Percentiles rank a stretch among this genome's conserved stretches.
phyloP scores from a whole-genome alignment of 2,113 vertebrate species.

The Psilopsiagon aymara region DNA sequence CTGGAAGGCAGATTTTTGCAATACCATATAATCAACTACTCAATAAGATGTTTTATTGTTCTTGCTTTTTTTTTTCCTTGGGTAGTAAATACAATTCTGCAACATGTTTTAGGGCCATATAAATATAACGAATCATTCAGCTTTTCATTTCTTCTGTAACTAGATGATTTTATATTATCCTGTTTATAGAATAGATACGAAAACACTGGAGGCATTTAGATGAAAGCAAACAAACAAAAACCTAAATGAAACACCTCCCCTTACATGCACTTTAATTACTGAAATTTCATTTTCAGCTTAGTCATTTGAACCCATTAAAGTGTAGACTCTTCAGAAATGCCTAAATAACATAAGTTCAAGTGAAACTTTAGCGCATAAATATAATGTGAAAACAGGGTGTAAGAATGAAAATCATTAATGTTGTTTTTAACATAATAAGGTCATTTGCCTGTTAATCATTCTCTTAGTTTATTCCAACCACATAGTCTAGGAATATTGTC shows the following conservation, averaged over 20 bases:
- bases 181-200: conserved; percentile 53
- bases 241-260: conserved; percentile 61
- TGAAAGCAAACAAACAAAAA: conserved; percentile 69
- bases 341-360: not conserved
- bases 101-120: conserved; percentile 53
- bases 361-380: not conserved
- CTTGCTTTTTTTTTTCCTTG: not conserved
- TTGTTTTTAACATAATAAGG: not conserved
- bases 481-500: not conserved
- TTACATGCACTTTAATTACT: conserved; percentile 50
- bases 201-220: conserved; percentile 61
- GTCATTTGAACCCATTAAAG: conserved; percentile 45
- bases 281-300: conserved; percentile 51
- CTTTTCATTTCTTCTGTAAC: conserved; percentile 61
- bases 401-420: not conserved
- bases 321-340: conserved; percentile 23
- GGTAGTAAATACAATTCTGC: conserved; percentile 58
- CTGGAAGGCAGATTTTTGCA: conserved; percentile 73
- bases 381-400: not conserved
- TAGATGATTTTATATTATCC: conserved; percentile 62
- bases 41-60: conserved; percentile 61
- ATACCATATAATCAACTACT: conserved; percentile 64
- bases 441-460: not conserved
- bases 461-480: not conserved
- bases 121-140: conserved; percentile 56